These are phyloP conservation scores for Drosophila barbarae DNA, from an alignment of 2,888 invertebrate species.

Conservation along the genomic window DNA sequence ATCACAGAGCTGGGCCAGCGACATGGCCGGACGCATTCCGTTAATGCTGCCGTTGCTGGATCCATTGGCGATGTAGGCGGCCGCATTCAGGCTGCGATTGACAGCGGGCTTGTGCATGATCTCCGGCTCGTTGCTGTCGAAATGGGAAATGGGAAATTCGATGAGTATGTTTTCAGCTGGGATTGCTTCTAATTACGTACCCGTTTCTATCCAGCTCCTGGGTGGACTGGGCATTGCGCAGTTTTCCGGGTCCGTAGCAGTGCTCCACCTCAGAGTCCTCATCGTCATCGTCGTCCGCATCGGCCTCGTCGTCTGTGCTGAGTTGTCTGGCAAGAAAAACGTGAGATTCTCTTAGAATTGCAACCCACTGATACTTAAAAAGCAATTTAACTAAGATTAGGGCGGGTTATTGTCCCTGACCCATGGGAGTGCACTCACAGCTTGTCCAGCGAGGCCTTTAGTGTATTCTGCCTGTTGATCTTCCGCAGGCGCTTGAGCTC, in stretches of 20 bases:
- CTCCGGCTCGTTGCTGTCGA: constrained; percentile 50
- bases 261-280: constrained; percentile 84
- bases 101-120: constrained; percentile 54
- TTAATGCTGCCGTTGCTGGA: constrained; percentile 28
- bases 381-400: too few species aligned
- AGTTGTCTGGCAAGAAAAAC: constrained; percentile 53
- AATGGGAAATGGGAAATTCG: too few species aligned
- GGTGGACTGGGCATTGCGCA: constrained; percentile 85
- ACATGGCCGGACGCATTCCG: constrained; percentile 84
- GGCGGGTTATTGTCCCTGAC: too few species aligned
- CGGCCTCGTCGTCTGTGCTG: constrained; percentile 82
- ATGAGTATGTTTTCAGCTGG: neutral
- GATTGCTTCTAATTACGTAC: constrained; percentile 18
- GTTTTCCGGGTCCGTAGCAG: constrained; percentile 82
- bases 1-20: constrained; percentile 85
- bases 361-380: too few species aligned
- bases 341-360: too few species aligned
- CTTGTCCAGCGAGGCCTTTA: constrained; percentile 83
- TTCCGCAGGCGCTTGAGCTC: constrained; percentile 87
- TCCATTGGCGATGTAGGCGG: constrained; percentile 47
- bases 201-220: constrained; percentile 84
- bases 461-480: constrained; percentile 82
- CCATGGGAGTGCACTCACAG: constrained; percentile 74
- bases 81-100: constrained; percentile 60
- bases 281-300: constrained; percentile 82